Percentiles rank a stretch among this genome's conserved stretches.
Evolutionary conservation across 2,797 vertebrate genomes (phyloP).

Genomic region (Silurus lanzhouensis): DNA sequence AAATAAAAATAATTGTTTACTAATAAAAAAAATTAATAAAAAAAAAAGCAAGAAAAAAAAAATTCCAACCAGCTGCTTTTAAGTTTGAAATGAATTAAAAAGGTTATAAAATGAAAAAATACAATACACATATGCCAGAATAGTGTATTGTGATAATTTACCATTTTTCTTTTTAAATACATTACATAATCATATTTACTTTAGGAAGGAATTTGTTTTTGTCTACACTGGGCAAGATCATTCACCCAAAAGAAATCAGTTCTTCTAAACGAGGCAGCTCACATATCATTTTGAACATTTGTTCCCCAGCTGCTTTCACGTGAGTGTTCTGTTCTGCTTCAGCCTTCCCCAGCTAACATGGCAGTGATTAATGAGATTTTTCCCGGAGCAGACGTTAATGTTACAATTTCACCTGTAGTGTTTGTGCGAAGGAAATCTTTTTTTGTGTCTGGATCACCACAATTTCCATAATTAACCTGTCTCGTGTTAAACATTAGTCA

Average conservation of each 20-base stretch:
- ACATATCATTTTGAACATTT: not conserved
- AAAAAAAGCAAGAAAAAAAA: not conserved
- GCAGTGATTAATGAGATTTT: conserved; percentile 36
- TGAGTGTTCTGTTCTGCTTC: not conserved
- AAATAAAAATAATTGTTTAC: not conserved
- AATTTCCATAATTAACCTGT: conserved; percentile 49
- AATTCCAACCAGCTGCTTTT: not conserved
- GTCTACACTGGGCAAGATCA: not conserved
- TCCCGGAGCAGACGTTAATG: conserved; percentile 30
- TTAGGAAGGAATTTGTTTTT: too few species aligned
- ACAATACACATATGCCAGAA: not conserved
- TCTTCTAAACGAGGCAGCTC: not conserved
- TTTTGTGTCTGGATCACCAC: conserved; percentile 31
- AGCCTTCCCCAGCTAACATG: conserved; percentile 9
- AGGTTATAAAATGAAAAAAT: not conserved
- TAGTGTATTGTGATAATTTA: not conserved
- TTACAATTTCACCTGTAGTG: conserved; percentile 41
- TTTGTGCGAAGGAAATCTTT: conserved; percentile 18
- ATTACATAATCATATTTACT: too few species aligned
- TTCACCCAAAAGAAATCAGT: not conserved
- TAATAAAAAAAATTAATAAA: not conserved
- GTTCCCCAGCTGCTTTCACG: not conserved
- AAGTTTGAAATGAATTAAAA: not conserved
- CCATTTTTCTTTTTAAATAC: too few species aligned
- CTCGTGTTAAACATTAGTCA: conserved; percentile 43